phyloP scores from a whole-genome alignment of 2,888 invertebrate genomes.

The Tricholauxania praeusta region DNA sequence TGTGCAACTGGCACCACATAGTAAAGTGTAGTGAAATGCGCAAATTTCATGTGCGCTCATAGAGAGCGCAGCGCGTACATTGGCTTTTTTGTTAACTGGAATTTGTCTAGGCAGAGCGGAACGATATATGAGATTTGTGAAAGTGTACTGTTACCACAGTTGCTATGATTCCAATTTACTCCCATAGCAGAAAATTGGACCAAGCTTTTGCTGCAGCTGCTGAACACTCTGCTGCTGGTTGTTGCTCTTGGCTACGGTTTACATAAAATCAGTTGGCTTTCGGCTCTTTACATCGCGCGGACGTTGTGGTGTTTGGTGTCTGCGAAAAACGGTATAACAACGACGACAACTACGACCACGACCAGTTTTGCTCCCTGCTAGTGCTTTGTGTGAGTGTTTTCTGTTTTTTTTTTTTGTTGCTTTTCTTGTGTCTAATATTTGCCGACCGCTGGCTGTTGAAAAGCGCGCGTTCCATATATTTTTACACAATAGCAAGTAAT shows the following conservation, averaged over 20 bases:
- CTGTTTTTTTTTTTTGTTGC: background rate
- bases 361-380: slow-evolving; percentile 41
- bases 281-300: slow-evolving; percentile 42
- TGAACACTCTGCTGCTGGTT: slow-evolving; percentile 13
- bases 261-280: slow-evolving; percentile 40
- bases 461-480: slow-evolving; percentile 20
- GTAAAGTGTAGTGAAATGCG: slow-evolving; percentile 4
- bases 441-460: slow-evolving; percentile 11
- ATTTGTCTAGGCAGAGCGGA: slow-evolving; percentile 8
- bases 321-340: background rate
- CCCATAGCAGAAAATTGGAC: background rate
- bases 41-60: background rate
- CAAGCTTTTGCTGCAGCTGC: background rate
- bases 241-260: slow-evolving; percentile 19
- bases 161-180: slow-evolving; percentile 11
- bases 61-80: background rate
- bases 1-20: too few relatives aligned
- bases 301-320: slow-evolving; percentile 20
- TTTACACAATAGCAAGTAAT: slow-evolving; percentile 36
- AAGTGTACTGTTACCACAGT: slow-evolving; percentile 11
- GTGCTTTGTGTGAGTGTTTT: too few relatives aligned
- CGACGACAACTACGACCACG: slow-evolving; percentile 40
- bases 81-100: slow-evolving; percentile 10
- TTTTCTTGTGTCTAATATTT: slow-evolving; percentile 34
- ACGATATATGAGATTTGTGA: slow-evolving; percentile 23